These are phyloP conservation scores for Aphelenchoides fujianensis DNA, from an alignment of 1,140 invertebrate species.

Conservation along the genomic window DNA sequence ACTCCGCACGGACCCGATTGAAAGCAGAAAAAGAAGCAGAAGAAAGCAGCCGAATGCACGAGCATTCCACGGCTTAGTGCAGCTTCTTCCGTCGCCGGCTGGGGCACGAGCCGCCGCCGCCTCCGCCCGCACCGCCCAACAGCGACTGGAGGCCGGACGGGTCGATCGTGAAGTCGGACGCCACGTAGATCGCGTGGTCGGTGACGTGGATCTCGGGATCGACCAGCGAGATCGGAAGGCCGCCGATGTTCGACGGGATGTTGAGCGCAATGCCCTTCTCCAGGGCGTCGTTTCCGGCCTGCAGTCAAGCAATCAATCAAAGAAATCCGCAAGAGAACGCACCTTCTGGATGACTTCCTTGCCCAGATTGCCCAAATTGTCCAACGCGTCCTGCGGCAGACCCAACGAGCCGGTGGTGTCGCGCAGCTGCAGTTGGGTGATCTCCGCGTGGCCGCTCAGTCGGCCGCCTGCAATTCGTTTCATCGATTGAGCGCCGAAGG, in stretches of 20 bases:
- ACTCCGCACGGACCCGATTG: too few relatives aligned
- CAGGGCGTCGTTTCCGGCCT: constrained; percentile 52
- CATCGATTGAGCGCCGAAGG: background rate
- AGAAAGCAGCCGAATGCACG: too few relatives aligned
- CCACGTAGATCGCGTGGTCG: constrained; percentile 58
- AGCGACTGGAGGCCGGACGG: constrained; percentile 25
- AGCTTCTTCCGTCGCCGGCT: background rate
- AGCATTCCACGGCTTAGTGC: too few relatives aligned
- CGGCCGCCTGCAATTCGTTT: constrained; percentile 35
- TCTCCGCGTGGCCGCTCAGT: constrained; percentile 43
- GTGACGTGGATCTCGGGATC: constrained; percentile 52
- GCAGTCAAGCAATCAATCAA: constrained; percentile 19
- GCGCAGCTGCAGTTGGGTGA: constrained; percentile 49
- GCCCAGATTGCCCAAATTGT: constrained; percentile 61
- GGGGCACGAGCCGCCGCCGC: constrained; percentile 11
- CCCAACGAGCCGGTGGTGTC: constrained; percentile 52
- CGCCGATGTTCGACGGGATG: constrained; percentile 42
- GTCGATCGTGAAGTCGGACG: constrained; percentile 54
- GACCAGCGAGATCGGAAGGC: constrained; percentile 54
- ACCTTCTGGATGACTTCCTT: constrained; percentile 60
- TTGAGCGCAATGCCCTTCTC: constrained; percentile 51
- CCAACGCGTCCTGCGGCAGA: constrained; percentile 59
- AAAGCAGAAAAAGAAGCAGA: too few relatives aligned
- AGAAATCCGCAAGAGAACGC: too few relatives aligned
- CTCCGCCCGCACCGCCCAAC: constrained; percentile 27